These are phyloP conservation scores for Peromyscus nudipes DNA, from an alignment of 2,797 vertebrate genomes.

Conservation along the genomic window DNA sequence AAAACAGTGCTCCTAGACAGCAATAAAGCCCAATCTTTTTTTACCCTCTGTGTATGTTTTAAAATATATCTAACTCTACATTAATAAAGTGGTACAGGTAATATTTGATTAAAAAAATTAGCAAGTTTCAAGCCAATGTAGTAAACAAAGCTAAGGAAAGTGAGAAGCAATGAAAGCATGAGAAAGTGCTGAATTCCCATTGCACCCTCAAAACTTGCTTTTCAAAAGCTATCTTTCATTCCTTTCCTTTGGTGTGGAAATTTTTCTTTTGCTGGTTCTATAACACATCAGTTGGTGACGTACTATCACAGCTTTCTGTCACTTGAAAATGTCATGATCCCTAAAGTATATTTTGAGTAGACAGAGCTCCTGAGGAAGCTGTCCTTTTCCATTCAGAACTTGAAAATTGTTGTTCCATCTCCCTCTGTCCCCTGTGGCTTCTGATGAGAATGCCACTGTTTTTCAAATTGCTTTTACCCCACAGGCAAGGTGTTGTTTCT, in stretches of 20 bases:
- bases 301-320: background rate
- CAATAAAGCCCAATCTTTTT: background rate
- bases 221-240: background rate
- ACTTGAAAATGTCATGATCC: background rate
- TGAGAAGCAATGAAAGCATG: background rate
- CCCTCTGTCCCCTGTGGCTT: background rate
- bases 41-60: background rate
- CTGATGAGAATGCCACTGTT: background rate
- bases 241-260: background rate
- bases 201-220: background rate
- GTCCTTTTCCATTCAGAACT: background rate
- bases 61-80: background rate
- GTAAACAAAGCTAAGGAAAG: background rate
- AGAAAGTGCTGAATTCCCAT: background rate
- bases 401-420: constrained; percentile 29
- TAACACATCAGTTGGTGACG: background rate
- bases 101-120: background rate
- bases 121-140: background rate
- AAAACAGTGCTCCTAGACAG: too few species aligned
- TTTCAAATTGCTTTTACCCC: constrained; percentile 38
- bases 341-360: background rate
- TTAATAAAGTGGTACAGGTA: background rate
- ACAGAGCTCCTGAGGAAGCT: background rate
- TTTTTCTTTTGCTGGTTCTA: background rate
- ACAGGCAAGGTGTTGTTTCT: constrained; percentile 30